Evolutionary conservation across 2,888 invertebrate species (phyloP).

Genomic region (Reticulitermes lucifugus): DNA sequence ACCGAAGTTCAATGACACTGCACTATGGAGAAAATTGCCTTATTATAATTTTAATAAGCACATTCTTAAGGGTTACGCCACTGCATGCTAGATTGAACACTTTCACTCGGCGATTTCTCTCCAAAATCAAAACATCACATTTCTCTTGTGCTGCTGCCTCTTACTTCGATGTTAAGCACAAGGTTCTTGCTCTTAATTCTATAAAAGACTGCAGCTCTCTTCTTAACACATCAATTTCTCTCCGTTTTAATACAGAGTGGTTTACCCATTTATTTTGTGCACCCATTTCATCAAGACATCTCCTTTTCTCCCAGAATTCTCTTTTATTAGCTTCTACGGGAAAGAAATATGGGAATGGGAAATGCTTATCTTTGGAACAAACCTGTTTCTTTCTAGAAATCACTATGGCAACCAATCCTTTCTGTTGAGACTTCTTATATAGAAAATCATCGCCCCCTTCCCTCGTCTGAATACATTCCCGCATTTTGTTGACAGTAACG

Average conservation of each 20-base stretch:
- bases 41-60: neutral
- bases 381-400: neutral
- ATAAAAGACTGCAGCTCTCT: neutral
- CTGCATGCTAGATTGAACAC: neutral
- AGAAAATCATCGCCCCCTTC: neutral
- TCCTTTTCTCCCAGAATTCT: neutral
- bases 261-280: constrained; percentile 13
- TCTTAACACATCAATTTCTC: constrained; percentile 11
- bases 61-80: neutral
- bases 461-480: neutral
- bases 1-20: neutral
- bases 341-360: neutral
- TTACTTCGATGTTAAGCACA: neutral
- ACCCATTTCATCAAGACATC: constrained; percentile 22
- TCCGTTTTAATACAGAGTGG: constrained; percentile 6
- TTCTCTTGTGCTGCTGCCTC: neutral
- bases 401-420: constrained; percentile 14
- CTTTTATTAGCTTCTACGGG: constrained; percentile 3
- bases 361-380: neutral
- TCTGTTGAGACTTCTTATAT: neutral
- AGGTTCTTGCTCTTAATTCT: neutral
- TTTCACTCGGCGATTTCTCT: neutral
- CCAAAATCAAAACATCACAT: neutral
- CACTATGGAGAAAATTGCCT: neutral
- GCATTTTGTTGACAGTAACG: neutral